phyloP scores from a whole-genome alignment of 2,113 vertebrate genomes.

The Semicossyphus pulcher region DNA sequence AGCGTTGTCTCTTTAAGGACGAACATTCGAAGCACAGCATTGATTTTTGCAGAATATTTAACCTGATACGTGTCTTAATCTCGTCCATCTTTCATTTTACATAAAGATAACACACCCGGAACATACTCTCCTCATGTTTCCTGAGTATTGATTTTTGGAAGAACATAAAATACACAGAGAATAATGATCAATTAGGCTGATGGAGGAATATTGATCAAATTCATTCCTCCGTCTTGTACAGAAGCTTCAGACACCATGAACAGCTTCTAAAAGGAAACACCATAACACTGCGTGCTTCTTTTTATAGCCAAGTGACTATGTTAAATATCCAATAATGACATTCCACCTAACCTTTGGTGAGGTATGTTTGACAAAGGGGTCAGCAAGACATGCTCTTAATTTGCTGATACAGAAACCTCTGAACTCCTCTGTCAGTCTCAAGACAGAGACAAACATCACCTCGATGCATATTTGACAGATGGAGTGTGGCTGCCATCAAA shows the following conservation, averaged over 20 bases:
- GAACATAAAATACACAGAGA: slow-evolving; percentile 48
- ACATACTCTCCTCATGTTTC: slow-evolving; percentile 62
- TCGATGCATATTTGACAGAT: slow-evolving; percentile 38
- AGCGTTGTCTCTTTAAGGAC: slow-evolving; percentile 5
- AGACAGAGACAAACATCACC: slow-evolving; percentile 30
- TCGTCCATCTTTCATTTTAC: slow-evolving; percentile 61
- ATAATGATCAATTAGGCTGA: slow-evolving; percentile 59
- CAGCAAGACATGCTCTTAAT: slow-evolving; percentile 16
- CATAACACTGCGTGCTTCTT: neutral
- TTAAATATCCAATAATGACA: slow-evolving; percentile 13
- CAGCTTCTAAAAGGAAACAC: slow-evolving; percentile 27
- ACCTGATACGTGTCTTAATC: slow-evolving; percentile 47
- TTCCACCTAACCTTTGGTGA: slow-evolving; percentile 2
- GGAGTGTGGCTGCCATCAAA: slow-evolving; percentile 46
- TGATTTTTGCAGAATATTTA: slow-evolving; percentile 51
- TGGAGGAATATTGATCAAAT: slow-evolving; percentile 64
- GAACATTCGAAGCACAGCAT: slow-evolving; percentile 14
- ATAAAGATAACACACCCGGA: slow-evolving; percentile 50
- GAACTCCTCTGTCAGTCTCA: slow-evolving; percentile 27
- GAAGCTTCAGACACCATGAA: slow-evolving; percentile 19
- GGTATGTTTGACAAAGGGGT: slow-evolving; percentile 8
- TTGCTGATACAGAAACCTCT: slow-evolving; percentile 26
- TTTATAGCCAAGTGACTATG: neutral
- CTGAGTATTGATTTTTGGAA: slow-evolving; percentile 63
- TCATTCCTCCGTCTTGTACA: slow-evolving; percentile 26